A percentile compares a stretch with the other conserved stretches of the same genome.
Evolutionary conservation across 1,140 invertebrate species (phyloP).

Genomic region (Drosophila watanabei): DNA sequence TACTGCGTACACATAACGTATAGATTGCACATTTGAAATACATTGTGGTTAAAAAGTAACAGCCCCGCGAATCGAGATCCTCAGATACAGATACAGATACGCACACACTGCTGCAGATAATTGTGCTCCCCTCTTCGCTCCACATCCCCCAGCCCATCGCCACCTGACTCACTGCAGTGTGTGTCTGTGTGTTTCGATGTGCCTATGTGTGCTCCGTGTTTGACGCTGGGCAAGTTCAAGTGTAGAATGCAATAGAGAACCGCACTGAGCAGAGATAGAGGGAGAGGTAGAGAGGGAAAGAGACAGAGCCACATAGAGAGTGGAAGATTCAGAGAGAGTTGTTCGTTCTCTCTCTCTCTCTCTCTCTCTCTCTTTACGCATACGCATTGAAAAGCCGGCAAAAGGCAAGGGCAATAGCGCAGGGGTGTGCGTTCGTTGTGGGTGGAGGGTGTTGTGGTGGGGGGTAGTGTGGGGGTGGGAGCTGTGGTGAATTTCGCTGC

Average conservation of each 20-base stretch:
- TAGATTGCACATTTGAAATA: slow-evolving; percentile 84
- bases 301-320: slow-evolving; percentile 19
- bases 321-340: not conserved
- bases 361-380: slow-evolving; percentile 59
- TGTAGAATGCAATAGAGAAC: slow-evolving; percentile 80
- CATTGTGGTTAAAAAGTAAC: slow-evolving; percentile 83
- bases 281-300: not conserved
- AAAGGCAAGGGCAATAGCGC: slow-evolving; percentile 58
- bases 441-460: slow-evolving; percentile 4
- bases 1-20: slow-evolving; percentile 33
- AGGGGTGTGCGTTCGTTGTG: slow-evolving; percentile 19
- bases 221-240: slow-evolving; percentile 79
- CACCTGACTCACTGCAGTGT: slow-evolving; percentile 23
- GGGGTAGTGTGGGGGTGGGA: slow-evolving; percentile 1
- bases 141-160: not conserved
- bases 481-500: slow-evolving; percentile 64
- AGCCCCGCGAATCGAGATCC: slow-evolving; percentile 51
- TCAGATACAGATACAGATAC: slow-evolving; percentile 58
- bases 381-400: slow-evolving; percentile 80
- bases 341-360: not conserved
- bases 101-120: slow-evolving; percentile 63
- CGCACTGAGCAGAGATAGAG: slow-evolving; percentile 44
- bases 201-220: slow-evolving; percentile 55
- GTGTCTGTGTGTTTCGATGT: slow-evolving; percentile 18
- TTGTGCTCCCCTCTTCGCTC: slow-evolving; percentile 41